A percentile compares a stretch with the other conserved stretches of the same genome.
These are phyloP conservation scores for Nymphalis c-album DNA, from an alignment of 2,888 invertebrate species.

Conservation along the genomic window DNA sequence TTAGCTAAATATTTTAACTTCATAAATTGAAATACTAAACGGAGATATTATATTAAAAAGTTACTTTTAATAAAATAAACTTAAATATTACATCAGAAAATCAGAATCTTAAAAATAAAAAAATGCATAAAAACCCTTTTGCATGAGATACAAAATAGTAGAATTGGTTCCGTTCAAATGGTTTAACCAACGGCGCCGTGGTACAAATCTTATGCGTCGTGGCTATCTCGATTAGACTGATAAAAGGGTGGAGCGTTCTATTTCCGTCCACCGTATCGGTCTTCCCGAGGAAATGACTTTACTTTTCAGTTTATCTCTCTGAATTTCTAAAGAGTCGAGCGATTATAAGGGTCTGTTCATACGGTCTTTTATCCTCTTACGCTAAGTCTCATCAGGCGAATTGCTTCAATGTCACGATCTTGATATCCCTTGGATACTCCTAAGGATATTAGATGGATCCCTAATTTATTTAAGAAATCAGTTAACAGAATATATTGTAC, in stretches of 20 bases:
- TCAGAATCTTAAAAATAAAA: no score
- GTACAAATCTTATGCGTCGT: slow-evolving; percentile 50
- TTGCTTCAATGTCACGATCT: slow-evolving; percentile 32
- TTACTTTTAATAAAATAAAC: no score
- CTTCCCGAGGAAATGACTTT: slow-evolving; percentile 58
- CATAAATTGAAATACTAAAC: no score
- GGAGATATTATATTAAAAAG: no score
- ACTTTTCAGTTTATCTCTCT: slow-evolving; percentile 52
- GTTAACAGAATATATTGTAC: slow-evolving; percentile 12
- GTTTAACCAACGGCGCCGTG: slow-evolving; percentile 25
- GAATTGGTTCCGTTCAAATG: slow-evolving; percentile 7
- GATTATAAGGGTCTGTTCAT: slow-evolving; percentile 41
- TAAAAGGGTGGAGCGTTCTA: slow-evolving; percentile 62
- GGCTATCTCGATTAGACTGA: slow-evolving; percentile 60
- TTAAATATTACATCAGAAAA: no score
- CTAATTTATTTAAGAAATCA: slow-evolving; percentile 32
- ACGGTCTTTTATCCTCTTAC: slow-evolving; percentile 31
- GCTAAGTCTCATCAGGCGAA: slow-evolving; percentile 30
- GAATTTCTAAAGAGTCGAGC: slow-evolving; percentile 49
- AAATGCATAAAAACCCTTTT: no score
- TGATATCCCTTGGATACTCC: slow-evolving; percentile 33
- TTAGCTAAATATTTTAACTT: no score
- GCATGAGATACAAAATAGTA: neutral
- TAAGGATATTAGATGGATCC: slow-evolving; percentile 27
- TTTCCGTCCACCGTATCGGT: slow-evolving; percentile 61